These are phyloP conservation scores for Oreonectes daqikongensis DNA, from an alignment of 2,797 vertebrate species.

Conservation along the genomic window DNA sequence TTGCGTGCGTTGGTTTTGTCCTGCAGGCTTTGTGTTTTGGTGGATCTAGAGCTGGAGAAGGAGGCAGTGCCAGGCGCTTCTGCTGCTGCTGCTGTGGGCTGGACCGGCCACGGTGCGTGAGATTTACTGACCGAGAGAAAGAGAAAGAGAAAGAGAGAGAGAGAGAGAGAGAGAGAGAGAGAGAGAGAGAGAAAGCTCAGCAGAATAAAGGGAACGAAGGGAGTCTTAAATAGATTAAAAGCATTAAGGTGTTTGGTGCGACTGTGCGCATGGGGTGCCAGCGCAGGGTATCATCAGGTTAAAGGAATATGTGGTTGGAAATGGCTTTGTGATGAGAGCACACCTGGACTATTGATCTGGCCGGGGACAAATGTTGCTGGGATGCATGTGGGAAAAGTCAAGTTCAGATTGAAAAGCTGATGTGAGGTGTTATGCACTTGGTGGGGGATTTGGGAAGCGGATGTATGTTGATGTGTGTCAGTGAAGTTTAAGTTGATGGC, in stretches of 20 bases:
- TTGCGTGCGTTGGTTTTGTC: conserved; percentile 84
- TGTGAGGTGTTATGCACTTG: conserved; percentile 59
- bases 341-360: conserved; percentile 56
- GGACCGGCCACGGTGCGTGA: conserved; percentile 75
- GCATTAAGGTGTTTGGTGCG: conserved; percentile 62
- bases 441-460: conserved; percentile 49
- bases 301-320: conserved; percentile 62
- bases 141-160: conserved; percentile 69
- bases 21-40: conserved; percentile 80
- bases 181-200: conserved; percentile 68
- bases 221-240: conserved; percentile 54
- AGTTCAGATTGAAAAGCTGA: conserved; percentile 52
- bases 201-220: conserved; percentile 57
- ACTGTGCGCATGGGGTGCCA: conserved; percentile 65
- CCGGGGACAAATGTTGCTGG: conserved; percentile 50
- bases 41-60: conserved; percentile 73
- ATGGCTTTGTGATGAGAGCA: conserved; percentile 51
- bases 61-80: conserved; percentile 76
- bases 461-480: conserved; percentile 63
- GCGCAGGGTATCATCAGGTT: conserved; percentile 74
- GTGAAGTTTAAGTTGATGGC: conserved; percentile 70
- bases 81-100: conserved; percentile 66
- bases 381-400: conserved; percentile 37
- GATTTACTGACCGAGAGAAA: conserved; percentile 74
- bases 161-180: conserved; percentile 68